A percentile compares a stretch with the other conserved stretches of the same genome.
Conservation (phyloP, 1,140 invertebrate genomes). For the Acromyrmex heyeri region DNA sequence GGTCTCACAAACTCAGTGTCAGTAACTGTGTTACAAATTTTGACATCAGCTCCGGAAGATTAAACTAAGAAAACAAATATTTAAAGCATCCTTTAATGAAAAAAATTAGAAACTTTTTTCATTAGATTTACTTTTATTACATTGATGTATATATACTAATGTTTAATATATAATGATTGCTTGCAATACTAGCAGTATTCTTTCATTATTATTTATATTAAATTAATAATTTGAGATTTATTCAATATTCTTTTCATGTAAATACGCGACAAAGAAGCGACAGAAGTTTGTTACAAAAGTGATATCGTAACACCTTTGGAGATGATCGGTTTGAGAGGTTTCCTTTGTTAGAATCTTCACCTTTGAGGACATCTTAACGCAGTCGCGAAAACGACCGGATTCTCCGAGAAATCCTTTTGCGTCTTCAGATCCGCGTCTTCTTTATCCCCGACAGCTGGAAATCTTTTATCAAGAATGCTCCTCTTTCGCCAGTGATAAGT, state of each 20-base stretch:
- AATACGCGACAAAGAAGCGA: constrained; percentile 13
- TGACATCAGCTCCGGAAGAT: not conserved
- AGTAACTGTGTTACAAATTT: too few relatives aligned
- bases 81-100: not conserved
- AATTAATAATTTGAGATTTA: not conserved
- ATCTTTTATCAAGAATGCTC: constrained; percentile 56
- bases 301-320: constrained; percentile 50
- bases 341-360: constrained; percentile 62
- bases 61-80: not conserved
- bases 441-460: constrained; percentile 39
- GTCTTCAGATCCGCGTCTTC: constrained; percentile 29
- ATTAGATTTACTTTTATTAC: not conserved
- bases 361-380: constrained; percentile 62
- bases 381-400: constrained; percentile 63
- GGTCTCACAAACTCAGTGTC: too few relatives aligned
- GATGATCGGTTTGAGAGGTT: constrained; percentile 44
- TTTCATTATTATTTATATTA: not conserved
- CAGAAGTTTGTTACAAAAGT: constrained; percentile 46
- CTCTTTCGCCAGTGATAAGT: constrained; percentile 53
- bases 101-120: not conserved
- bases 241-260: not conserved
- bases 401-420: constrained; percentile 53
- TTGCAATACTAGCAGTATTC: not conserved
- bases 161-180: not conserved
- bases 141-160: not conserved